A percentile compares a stretch with the other conserved stretches of the same genome.
Conservation (phyloP, 1,140 invertebrate species). For the Manduca sexta region DNA sequence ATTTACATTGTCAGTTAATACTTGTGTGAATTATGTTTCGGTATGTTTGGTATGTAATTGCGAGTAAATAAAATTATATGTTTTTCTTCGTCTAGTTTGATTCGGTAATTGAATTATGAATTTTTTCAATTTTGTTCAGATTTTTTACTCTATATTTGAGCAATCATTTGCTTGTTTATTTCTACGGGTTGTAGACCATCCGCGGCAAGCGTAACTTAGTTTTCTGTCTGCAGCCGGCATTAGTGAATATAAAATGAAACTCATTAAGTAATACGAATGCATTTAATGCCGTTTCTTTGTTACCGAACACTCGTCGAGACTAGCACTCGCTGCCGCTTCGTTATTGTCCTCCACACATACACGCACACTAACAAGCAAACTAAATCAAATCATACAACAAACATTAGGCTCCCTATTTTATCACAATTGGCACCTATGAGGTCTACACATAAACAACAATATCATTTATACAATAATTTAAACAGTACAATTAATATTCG, state of each 20-base stretch:
- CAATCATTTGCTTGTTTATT: too few species aligned
- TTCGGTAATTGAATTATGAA: too few species aligned
- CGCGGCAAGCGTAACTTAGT: too few species aligned
- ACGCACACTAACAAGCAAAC: slow-evolving; percentile 30
- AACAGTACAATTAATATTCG: slow-evolving; percentile 50
- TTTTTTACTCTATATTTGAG: too few species aligned
- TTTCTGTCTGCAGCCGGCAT: too few species aligned
- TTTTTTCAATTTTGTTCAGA: too few species aligned
- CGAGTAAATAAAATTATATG: too few species aligned
- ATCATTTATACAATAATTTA: slow-evolving; percentile 61
- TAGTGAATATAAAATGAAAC: slow-evolving; percentile 28
- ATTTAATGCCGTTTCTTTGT: slow-evolving; percentile 68
- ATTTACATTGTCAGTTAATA: too few species aligned
- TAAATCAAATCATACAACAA: slow-evolving; percentile 38
- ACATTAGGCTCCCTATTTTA: slow-evolving; percentile 65
- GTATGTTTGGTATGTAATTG: too few species aligned
- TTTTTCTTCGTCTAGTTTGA: too few species aligned
- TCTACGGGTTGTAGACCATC: too few species aligned
- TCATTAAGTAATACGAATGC: slow-evolving; percentile 39
- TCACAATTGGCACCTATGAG: slow-evolving; percentile 69
- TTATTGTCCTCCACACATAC: slow-evolving; percentile 35
- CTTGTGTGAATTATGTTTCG: too few species aligned
- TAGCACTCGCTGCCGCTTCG: slow-evolving; percentile 26
- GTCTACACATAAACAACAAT: slow-evolving; percentile 44
- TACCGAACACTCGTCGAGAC: slow-evolving; percentile 42